Conservation (phyloP, 2,888 invertebrate genomes). For the Callimorpha dominula region DNA sequence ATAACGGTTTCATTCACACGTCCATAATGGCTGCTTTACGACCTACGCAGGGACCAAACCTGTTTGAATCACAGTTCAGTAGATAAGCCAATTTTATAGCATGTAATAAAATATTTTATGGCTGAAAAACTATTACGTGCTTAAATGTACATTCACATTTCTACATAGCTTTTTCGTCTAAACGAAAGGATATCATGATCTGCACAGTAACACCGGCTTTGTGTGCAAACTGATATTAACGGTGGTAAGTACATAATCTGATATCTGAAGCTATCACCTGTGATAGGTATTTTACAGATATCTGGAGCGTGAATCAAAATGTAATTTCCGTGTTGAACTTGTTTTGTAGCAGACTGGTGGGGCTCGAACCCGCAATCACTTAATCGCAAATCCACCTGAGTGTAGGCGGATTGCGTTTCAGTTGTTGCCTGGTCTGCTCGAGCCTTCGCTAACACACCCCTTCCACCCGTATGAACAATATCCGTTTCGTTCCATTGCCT, state of each 20-base stretch:
- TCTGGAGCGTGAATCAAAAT: background rate
- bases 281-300: background rate
- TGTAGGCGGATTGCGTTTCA: too few species aligned
- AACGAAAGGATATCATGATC: background rate
- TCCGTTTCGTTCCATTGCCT: too few species aligned
- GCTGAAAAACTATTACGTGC: conserved; percentile 2
- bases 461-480: too few species aligned
- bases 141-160: conserved; percentile 1
- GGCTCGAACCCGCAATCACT: background rate
- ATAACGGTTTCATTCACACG: background rate
- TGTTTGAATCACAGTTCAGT: conserved; percentile 13
- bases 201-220: background rate
- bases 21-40: conserved; percentile 15
- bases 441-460: too few species aligned
- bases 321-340: background rate
- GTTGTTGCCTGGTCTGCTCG: too few species aligned
- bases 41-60: background rate
- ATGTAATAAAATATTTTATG: conserved; percentile 7
- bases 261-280: background rate
- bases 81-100: conserved; percentile 13
- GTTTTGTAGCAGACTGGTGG: background rate
- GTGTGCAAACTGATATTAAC: background rate
- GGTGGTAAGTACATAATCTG: background rate
- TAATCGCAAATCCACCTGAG: too few species aligned
- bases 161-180: background rate